Base-by-base conservation (phyloP, 2,113 vertebrate species). In the Erinaceus europaeus region DNA sequence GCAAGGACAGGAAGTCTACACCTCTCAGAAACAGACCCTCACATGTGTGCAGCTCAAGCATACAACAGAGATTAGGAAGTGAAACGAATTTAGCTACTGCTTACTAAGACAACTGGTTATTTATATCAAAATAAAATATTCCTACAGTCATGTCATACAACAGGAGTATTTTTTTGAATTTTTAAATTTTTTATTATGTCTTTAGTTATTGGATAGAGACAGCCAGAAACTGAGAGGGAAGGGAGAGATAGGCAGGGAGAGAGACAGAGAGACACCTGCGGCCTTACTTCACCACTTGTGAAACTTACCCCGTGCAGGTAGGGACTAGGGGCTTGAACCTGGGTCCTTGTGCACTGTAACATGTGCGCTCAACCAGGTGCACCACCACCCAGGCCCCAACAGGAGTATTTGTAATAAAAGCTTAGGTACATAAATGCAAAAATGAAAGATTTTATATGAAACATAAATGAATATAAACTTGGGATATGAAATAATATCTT, bases 391-490 rank as follows among this genome's bases (percentile, higher is more conserved):
- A n/a, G n/a, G n/a, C n/a, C n/a, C n/a, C n/a, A n/a, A n/a, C n/a
- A n/a, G n/a, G n/a, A n/a, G n/a, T n/a, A n/a, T n/a, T n/a, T n/a
- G n/a, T n/a, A n/a, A n/a, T n/a, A n/a, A n/a, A n/a, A n/a, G n/a
- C n/a, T 76, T 65, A 88, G 65, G 48, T 10, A 71, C 18, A 86
- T 48, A 78, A 74, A 40, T 53, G 4, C 61, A 83, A 78, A 77
- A 78, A 71, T 52, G 27, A 90, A 86, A 90, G 27, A 27, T 57
- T 84, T 80, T 77, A 38, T 20, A 73, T n/a, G 67, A 48, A 90
- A 80, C 59, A 77, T 40, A 34, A 78, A 68, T n/a, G n/a, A 13
- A 2, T 44, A 72, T 75, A 91, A 65, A 74, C 36, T 23, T 81
- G 10, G 18, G 34, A 5, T 68, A 73, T 23, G 29, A 5, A 86